Conservation (phyloP, 1,140 invertebrate genomes). For the Polyergus mexicanus region DNA sequence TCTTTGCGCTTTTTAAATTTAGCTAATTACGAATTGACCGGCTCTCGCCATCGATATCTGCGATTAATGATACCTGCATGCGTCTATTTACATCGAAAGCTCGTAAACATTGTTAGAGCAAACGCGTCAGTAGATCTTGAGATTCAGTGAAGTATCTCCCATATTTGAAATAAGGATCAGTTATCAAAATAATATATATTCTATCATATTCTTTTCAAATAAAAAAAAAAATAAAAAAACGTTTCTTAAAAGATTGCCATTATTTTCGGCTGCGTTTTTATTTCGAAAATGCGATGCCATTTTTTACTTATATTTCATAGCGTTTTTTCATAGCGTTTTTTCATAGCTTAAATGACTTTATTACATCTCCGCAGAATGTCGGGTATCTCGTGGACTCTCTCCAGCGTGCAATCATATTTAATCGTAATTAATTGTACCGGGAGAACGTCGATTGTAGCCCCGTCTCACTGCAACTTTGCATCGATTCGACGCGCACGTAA, state of each 20-base stretch:
- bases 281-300: background rate
- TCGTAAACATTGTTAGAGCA: background rate
- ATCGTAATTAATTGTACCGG: conserved; percentile 53
- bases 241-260: background rate
- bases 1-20: conserved; percentile 74
- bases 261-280: background rate
- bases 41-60: conserved; percentile 53
- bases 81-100: conserved; percentile 57
- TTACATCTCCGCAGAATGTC: background rate
- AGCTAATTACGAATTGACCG: conserved; percentile 77
- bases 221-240: background rate
- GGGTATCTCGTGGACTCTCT: background rate
- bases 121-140: conserved; percentile 6
- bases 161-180: conserved; percentile 10
- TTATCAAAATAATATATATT: no score
- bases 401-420: conserved; percentile 54
- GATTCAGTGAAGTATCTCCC: background rate
- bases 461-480: conserved; percentile 36
- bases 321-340: background rate
- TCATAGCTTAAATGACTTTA: background rate
- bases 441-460: conserved; percentile 46
- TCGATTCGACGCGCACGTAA: conserved; percentile 37
- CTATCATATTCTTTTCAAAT: background rate
- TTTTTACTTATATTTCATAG: background rate
- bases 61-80: conserved; percentile 33